Conservation (phyloP, 2,113 vertebrate genomes). For the Illadopsis cleaveri region DNA sequence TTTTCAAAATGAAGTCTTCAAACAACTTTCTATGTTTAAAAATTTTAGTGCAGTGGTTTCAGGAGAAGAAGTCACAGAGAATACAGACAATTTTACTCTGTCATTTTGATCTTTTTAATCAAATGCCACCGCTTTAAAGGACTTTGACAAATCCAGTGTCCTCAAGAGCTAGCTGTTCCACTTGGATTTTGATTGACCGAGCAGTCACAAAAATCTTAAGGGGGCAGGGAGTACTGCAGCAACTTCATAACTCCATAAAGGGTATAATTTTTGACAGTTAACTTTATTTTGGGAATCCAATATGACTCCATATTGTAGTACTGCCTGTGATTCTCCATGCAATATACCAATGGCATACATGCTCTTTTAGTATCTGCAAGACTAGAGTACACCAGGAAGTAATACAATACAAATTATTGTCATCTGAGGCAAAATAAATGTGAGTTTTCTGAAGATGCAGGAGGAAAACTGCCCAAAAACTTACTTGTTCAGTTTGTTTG, state of each 20-base stretch:
- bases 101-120: slow-evolving; percentile 7
- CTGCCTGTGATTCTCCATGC: neutral
- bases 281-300: neutral
- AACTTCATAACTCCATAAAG: neutral
- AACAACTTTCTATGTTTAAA: neutral
- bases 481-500: neutral
- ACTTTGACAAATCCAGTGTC: neutral
- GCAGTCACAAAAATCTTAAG: neutral
- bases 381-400: neutral
- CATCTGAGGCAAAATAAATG: neutral
- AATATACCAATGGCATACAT: neutral
- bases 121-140: neutral
- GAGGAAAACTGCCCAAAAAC: neutral
- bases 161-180: neutral
- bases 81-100: neutral
- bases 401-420: neutral
- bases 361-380: neutral
- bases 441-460: neutral
- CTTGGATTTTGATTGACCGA: neutral
- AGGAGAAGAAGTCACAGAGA: neutral
- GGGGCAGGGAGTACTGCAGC: neutral
- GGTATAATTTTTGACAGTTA: neutral
- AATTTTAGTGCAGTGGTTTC: neutral
- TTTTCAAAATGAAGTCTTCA: neutral
- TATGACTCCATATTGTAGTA: rapidly evolving